Percentiles rank a stretch among this genome's conserved stretches.
Evolutionary conservation across 2,888 invertebrate genomes (phyloP).

Genomic region (Noctua janthina): DNA sequence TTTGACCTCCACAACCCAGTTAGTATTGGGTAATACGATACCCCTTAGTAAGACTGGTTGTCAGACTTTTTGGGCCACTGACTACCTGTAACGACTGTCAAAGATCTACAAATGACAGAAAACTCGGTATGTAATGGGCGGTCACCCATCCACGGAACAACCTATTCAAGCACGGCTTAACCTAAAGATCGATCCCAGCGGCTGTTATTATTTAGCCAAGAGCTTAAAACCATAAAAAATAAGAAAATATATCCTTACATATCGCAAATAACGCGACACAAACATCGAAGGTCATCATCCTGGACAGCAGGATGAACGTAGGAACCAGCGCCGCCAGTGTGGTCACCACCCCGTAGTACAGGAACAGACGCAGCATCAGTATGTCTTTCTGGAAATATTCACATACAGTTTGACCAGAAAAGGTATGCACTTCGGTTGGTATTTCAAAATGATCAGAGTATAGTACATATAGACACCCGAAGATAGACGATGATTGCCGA

Average conservation of each 20-base stretch:
- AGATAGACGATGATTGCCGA: background rate
- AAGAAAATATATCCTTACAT: constrained; percentile 71
- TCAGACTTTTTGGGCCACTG: no score
- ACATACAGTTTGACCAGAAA: background rate
- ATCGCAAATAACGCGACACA: constrained; percentile 79
- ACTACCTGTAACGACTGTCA: no score
- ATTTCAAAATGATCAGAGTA: background rate
- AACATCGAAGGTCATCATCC: constrained; percentile 77
- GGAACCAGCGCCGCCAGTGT: constrained; percentile 81
- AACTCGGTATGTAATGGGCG: no score
- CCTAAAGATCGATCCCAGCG: no score
- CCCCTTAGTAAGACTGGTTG: no score
- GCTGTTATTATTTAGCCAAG: no score
- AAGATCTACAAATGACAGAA: no score
- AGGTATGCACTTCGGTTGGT: background rate
- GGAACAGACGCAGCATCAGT: constrained; percentile 82
- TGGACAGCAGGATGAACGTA: constrained; percentile 78
- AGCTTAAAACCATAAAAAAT: no score
- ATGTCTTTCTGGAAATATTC: constrained; percentile 82
- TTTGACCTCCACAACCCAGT: no score
- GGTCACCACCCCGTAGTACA: constrained; percentile 82
- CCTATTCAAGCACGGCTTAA: no score
- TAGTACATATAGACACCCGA: background rate
- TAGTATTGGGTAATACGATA: no score
- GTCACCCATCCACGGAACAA: no score